Conservation (phyloP, 2,797 vertebrate genomes). For the Odontamblyopus rebecca region DNA sequence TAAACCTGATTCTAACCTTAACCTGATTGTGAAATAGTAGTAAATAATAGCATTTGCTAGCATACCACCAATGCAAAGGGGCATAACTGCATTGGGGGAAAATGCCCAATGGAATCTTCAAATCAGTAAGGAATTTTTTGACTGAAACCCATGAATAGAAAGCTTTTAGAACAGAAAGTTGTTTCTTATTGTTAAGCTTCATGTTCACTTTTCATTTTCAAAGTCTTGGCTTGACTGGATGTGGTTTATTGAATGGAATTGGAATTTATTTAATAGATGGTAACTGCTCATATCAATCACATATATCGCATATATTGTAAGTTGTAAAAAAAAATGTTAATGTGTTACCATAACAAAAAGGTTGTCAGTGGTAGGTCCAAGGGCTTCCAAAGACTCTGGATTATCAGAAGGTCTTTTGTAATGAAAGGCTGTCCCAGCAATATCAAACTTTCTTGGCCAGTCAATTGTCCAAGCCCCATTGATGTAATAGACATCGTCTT, state of each 20-base stretch:
- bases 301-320: neutral
- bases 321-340: neutral
- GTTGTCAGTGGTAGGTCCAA: conserved; percentile 92
- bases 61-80: no score
- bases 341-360: conserved; percentile 92
- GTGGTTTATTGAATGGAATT: neutral
- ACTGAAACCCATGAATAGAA: no score
- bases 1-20: no score
- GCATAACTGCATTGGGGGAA: no score
- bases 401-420: conserved; percentile 94
- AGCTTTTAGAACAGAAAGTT: no score
- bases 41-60: no score
- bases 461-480: conserved; percentile 99
- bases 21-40: no score
- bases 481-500: conserved; percentile 95
- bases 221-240: neutral
- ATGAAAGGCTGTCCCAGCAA: conserved; percentile 93
- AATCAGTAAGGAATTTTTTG: no score
- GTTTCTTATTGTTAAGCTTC: neutral
- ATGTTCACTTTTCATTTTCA: neutral
- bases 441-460: conserved; percentile 98
- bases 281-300: neutral
- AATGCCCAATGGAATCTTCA: no score
- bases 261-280: neutral
- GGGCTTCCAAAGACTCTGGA: conserved; percentile 91